Base-by-base conservation (phyloP, 2,113 vertebrate species). In the Syrmaticus mikado region DNA sequence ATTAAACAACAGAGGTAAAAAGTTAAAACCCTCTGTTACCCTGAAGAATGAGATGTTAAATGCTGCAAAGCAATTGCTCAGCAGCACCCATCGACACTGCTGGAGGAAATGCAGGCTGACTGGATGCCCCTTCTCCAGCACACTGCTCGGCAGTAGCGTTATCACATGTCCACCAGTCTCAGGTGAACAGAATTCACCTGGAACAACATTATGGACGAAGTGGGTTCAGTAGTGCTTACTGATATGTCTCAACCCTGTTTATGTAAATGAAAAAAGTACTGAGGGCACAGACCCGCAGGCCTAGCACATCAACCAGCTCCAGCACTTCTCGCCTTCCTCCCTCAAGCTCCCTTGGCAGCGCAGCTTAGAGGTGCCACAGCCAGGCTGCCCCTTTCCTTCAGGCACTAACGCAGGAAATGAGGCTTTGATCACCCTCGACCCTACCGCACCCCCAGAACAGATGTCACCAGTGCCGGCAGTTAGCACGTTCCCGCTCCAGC, bases 361-460 rank as follows among this genome's bases (percentile, higher is more conserved):
- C 41, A 45, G 65, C 64, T 80, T 38, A 82, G 41, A 25, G 64
- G 24, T 13, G 36, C 3, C 64, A 14, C 9, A 28, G 9, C 21
- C 4, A 8, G 50, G 19, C 46, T 5, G 7, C 1, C 27, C 28
- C 32, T 16, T 17, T 25, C 57, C 27, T 1, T 22, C 7, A 16
- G 43, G 34, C 27, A 3, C n/a, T 11, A 82, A 5, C 12, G 34
- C 0, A 13, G 40, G 40, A 30, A 13, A 43, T 38, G 13, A 73
- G 45, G 38, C 64, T n/a, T 0, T 22, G 55, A 48, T 34, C 53
- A 40, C 38, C 13, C 64, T 8, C 38, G 7, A 62, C 32, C 45
- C 60, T 22, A 61, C 34, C n/a, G 48, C 57, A 60, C 3, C 53
- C 71, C n/a, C 38, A 30, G 8, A 64, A 5, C 58, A 79, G 74